phyloP scores from a whole-genome alignment of 2,888 invertebrate genomes.

The Dyspetes luteomarginatus region DNA sequence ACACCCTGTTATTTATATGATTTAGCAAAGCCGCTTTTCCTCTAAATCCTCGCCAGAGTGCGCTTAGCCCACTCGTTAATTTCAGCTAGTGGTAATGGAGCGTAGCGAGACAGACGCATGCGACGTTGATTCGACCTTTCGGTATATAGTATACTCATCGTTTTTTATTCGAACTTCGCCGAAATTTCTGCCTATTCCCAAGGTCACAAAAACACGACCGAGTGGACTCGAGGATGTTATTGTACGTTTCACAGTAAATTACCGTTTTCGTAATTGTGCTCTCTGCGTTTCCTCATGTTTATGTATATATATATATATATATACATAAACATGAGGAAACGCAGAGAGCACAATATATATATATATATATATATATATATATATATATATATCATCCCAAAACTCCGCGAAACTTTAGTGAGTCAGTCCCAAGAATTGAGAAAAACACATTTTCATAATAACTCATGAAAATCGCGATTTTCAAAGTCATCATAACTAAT shows the following conservation, averaged over 20 bases:
- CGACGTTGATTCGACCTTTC: not conserved
- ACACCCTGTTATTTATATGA: not conserved
- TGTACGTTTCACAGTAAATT: not conserved
- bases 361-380: too few relatives aligned
- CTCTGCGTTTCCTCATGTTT: not conserved
- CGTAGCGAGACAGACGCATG: conserved; percentile 31
- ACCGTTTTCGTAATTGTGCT: not conserved
- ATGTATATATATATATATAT: not conserved
- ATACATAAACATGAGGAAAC: too few relatives aligned
- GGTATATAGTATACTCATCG: not conserved
- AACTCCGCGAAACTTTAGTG: too few relatives aligned
- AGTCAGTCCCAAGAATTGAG: too few relatives aligned
- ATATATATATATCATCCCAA: too few relatives aligned
- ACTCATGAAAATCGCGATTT: too few relatives aligned
- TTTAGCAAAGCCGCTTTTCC: not conserved
- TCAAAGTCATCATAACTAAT: too few relatives aligned
- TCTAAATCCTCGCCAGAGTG: conserved; percentile 19
- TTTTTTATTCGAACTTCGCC: not conserved
- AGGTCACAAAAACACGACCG: not conserved
- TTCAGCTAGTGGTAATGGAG: conserved; percentile 25
- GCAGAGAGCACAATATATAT: too few relatives aligned
- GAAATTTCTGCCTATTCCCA: not conserved
- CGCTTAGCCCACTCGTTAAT: conserved; percentile 2
- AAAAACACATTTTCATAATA: too few relatives aligned
- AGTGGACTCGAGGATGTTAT: not conserved